These are phyloP conservation scores for Aspidiotus rigidus DNA, from an alignment of 2,888 invertebrate genomes.

Conservation along the genomic window DNA sequence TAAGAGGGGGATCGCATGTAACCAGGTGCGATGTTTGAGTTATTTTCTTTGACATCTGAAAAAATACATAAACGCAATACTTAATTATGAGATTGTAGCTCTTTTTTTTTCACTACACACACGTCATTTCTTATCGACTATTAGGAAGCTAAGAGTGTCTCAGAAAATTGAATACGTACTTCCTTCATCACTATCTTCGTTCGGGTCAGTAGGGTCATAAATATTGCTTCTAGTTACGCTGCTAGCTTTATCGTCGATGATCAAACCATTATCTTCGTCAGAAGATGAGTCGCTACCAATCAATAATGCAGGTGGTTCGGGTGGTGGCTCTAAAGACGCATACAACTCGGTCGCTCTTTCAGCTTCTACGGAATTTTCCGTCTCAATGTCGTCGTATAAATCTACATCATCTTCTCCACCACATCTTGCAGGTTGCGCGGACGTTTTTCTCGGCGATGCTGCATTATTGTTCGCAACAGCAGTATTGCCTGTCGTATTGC, in stretches of 20 bases:
- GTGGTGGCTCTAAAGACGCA: slow-evolving; percentile 43
- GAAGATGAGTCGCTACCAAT: slow-evolving; percentile 24
- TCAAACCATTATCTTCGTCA: slow-evolving; percentile 43
- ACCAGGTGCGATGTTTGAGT: slow-evolving; percentile 16
- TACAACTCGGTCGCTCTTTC: slow-evolving; percentile 36
- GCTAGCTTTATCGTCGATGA: slow-evolving; percentile 49
- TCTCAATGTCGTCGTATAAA: slow-evolving; percentile 25
- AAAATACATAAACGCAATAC: neutral
- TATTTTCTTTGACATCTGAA: slow-evolving; percentile 23
- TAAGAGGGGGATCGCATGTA: slow-evolving; percentile 25
- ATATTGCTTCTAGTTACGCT: slow-evolving; percentile 37
- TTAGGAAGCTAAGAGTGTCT: neutral
- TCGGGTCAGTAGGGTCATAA: slow-evolving; percentile 52
- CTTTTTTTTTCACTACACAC: too few species aligned
- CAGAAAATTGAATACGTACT: slow-evolving; percentile 9
- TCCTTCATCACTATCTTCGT: slow-evolving; percentile 42
- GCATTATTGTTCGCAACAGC: neutral
- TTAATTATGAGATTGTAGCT: too few species aligned
- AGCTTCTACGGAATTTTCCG: slow-evolving; percentile 9
- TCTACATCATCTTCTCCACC: slow-evolving; percentile 24
- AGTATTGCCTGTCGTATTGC: neutral
- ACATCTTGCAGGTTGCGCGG: neutral
- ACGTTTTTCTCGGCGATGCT: slow-evolving; percentile 9
- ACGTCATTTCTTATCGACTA: too few species aligned
- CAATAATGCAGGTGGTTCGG: slow-evolving; percentile 43